Evolutionary conservation across 2,888 invertebrate genomes (phyloP).

Genomic region (Brachycybe producta): DNA sequence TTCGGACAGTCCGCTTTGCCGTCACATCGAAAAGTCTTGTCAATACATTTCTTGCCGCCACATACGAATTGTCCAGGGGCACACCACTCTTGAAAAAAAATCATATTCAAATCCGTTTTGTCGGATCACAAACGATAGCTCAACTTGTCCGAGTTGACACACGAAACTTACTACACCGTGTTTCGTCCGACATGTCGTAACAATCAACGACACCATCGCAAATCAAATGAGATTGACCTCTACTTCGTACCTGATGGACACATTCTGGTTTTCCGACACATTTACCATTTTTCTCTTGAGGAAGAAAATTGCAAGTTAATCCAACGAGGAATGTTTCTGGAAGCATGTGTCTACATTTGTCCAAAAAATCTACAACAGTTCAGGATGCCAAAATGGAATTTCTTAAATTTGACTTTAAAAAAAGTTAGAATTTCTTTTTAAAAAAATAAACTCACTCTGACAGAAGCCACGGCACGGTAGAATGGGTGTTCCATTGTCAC

Average conservation of each 20-base stretch:
- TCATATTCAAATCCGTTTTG: neutral
- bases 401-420: neutral
- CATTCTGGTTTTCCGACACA: conserved; percentile 45
- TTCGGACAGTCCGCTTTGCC: conserved; percentile 72
- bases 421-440: neutral
- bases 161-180: conserved; percentile 43
- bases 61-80: conserved; percentile 58
- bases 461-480: conserved; percentile 69
- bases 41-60: conserved; percentile 58
- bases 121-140: too few relatives aligned
- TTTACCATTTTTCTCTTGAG: neutral
- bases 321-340: conserved; percentile 1
- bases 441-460: conserved; percentile 52
- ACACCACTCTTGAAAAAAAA: conserved; percentile 39
- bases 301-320: conserved; percentile 10
- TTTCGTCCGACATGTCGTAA: conserved; percentile 67
- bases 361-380: conserved; percentile 11
- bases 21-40: conserved; percentile 57
- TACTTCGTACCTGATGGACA: conserved; percentile 54
- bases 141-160: too few relatives aligned
- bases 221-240: conserved; percentile 59
- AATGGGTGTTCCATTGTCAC: conserved; percentile 33
- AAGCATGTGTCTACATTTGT: conserved; percentile 9
- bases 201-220: conserved; percentile 82
- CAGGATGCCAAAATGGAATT: neutral